Percentiles rank a stretch among this genome's conserved stretches.
Conservation (phyloP, 2,113 vertebrate species). For the Chaetodon auriga region DNA sequence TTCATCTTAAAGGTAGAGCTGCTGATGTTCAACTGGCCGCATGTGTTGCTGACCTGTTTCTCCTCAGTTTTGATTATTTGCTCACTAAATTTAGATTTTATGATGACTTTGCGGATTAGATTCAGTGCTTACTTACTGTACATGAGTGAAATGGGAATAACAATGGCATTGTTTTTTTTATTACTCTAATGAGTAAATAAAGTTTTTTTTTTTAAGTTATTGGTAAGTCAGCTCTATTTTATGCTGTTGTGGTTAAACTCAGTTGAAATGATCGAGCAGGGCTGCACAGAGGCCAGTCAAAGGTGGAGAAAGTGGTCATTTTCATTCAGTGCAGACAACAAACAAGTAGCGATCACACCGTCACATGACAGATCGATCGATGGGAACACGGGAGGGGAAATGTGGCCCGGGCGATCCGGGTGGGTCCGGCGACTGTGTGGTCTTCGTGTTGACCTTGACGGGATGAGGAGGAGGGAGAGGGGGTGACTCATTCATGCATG, state of each 20-base stretch:
- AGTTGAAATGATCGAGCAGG: not conserved
- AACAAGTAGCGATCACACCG: not conserved
- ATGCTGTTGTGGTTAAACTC: not conserved
- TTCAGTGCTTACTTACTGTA: not conserved
- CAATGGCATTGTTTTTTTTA: too few species aligned
- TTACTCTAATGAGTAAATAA: too few species aligned
- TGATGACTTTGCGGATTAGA: not conserved
- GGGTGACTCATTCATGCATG: slow-evolving; percentile 54
- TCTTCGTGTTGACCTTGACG: slow-evolving; percentile 58
- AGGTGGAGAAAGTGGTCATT: not conserved
- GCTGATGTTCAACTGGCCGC: too few species aligned
- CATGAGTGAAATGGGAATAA: not conserved
- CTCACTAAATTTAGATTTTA: too few species aligned
- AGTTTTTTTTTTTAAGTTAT: too few species aligned
- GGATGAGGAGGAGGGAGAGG: not conserved
- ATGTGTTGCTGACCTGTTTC: too few species aligned
- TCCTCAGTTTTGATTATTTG: too few species aligned
- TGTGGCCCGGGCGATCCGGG: slow-evolving; percentile 7
- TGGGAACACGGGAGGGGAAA: not conserved
- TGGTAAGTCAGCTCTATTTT: not conserved
- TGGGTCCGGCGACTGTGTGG: slow-evolving; percentile 7
- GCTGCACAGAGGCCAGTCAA: not conserved
- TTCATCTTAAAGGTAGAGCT: too few species aligned
- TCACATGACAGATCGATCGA: slow-evolving; percentile 11
- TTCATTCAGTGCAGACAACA: not conserved